These are phyloP conservation scores for Ephestia elutella DNA, from an alignment of 1,140 invertebrate genomes.

Conservation along the genomic window DNA sequence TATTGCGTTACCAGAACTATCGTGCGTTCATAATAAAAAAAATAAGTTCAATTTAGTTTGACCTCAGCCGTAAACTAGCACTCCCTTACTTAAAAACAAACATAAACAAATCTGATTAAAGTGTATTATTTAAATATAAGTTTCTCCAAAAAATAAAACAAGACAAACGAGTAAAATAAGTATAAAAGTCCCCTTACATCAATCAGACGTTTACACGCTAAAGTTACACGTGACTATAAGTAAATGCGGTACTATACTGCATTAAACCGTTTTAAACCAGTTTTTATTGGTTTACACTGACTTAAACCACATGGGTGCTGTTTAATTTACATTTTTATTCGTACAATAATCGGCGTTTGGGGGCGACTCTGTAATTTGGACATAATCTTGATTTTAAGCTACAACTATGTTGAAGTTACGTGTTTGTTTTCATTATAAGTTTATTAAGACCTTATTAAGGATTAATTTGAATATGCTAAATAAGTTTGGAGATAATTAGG, in stretches of 20 bases:
- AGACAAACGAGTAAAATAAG: neutral
- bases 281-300: neutral
- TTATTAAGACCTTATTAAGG: constrained; percentile 3
- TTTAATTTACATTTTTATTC: constrained; percentile 8
- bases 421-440: constrained; percentile 10
- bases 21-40: too few relatives aligned
- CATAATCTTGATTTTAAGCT: constrained; percentile 2
- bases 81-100: too few relatives aligned
- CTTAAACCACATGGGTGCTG: constrained; percentile 1
- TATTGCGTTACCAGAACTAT: too few relatives aligned
- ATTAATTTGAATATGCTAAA: constrained; percentile 6
- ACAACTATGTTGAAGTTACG: neutral
- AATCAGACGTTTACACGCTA: neutral
- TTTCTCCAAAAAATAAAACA: too few relatives aligned
- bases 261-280: neutral
- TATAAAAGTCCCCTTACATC: neutral
- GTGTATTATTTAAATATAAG: too few relatives aligned
- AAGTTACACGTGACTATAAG: neutral
- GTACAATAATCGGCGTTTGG: constrained; percentile 1
- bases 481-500: too few relatives aligned
- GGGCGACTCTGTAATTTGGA: constrained; percentile 8
- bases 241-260: neutral
- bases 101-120: too few relatives aligned
- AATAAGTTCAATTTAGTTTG: too few relatives aligned
- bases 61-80: too few relatives aligned